A percentile compares a stretch with the other conserved stretches of the same genome.
These are phyloP conservation scores for Diarsia dahlii DNA, from an alignment of 2,888 invertebrate genomes.

Conservation along the genomic window DNA sequence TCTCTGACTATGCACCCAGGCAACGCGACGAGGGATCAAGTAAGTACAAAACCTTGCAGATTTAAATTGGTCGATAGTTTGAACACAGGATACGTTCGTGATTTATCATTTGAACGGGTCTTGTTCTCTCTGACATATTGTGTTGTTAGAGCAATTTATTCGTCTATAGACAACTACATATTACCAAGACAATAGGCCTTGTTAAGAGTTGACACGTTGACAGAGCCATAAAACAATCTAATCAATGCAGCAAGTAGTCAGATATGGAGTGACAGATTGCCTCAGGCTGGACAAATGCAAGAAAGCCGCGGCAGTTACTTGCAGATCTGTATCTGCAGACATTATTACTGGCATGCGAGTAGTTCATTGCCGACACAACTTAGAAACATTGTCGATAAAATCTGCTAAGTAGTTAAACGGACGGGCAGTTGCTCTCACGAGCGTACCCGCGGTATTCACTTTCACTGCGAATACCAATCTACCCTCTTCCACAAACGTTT, in stretches of 20 bases:
- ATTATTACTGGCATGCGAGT: conserved; percentile 77
- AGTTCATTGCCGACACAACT: conserved; percentile 76
- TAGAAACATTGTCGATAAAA: conserved; percentile 77
- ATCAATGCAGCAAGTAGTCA: conserved; percentile 77
- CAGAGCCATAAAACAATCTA: conserved; percentile 79
- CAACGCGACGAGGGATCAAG: conserved; percentile 51
- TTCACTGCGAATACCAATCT: conserved; percentile 75
- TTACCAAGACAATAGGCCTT: conserved; percentile 78
- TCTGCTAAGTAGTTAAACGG: conserved; percentile 70
- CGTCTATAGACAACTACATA: conserved; percentile 70
- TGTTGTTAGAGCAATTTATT: conserved; percentile 76
- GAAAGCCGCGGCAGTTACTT: conserved; percentile 72
- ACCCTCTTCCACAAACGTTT: conserved; percentile 63
- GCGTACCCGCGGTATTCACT: conserved; percentile 74
- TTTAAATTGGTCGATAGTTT: conserved; percentile 65
- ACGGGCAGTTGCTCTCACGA: conserved; percentile 71
- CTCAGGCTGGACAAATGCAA: conserved; percentile 71
- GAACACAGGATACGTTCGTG: conserved; percentile 68
- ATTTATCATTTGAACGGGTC: conserved; percentile 73
- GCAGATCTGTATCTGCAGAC: conserved; percentile 77
- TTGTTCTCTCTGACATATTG: conserved; percentile 73
- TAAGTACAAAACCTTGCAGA: conserved; percentile 58
- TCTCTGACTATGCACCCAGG: conserved; percentile 1
- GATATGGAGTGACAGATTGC: conserved; percentile 79
- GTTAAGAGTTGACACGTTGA: conserved; percentile 77